These are phyloP conservation scores for Ophioninae sp. DNA, from an alignment of 2,888 invertebrate genomes.

Conservation along the genomic window DNA sequence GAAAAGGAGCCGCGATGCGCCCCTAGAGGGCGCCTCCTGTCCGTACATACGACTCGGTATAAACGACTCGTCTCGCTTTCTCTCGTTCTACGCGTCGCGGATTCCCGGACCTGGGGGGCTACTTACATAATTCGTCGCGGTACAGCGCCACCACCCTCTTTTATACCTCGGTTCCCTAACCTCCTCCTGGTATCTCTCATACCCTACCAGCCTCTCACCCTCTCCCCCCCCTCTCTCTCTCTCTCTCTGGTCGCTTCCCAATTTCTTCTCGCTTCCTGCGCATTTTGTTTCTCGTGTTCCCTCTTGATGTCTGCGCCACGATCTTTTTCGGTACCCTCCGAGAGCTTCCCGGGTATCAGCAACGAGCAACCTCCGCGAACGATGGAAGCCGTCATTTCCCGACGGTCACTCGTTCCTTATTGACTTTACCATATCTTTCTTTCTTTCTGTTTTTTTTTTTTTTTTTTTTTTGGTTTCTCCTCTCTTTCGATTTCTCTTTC, in stretches of 20 bases:
- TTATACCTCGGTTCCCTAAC: constrained; percentile 9
- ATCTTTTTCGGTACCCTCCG: constrained; percentile 1
- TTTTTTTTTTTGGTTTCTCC: not conserved
- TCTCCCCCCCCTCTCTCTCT: no score
- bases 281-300: constrained; percentile 23
- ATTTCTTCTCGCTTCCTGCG: constrained; percentile 27
- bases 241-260: constrained; percentile 24
- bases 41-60: constrained; percentile 21
- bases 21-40: constrained; percentile 62
- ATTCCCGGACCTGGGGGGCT: constrained; percentile 63
- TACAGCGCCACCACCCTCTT: constrained; percentile 48
- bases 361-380: constrained; percentile 33
- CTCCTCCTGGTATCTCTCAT: not conserved
- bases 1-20: constrained; percentile 66
- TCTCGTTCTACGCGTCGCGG: constrained; percentile 29
- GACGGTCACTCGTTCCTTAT: not conserved
- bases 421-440: not conserved
- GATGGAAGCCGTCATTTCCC: constrained; percentile 36
- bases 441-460: not conserved
- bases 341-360: constrained; percentile 27
- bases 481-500: not conserved
- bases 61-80: constrained; percentile 8
- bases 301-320: constrained; percentile 24
- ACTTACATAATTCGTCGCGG: constrained; percentile 68
- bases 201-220: no score